Evolutionary conservation across 2,888 invertebrate species (phyloP).

Genomic region (Galerucella calmariensis): DNA sequence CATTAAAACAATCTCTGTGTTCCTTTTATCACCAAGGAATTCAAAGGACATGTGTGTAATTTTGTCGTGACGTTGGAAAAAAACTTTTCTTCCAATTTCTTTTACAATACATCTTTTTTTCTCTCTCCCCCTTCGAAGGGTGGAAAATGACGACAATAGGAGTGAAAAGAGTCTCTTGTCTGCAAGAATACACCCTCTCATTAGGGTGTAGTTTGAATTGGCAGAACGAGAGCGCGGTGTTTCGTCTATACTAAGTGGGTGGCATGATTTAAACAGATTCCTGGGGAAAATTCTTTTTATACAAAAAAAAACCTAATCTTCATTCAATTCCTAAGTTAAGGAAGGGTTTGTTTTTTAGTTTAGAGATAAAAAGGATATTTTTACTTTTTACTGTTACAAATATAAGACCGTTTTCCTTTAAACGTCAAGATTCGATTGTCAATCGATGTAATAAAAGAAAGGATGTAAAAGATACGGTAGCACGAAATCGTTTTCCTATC

Average conservation of each 20-base stretch:
- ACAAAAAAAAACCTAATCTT: neutral
- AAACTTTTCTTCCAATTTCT: conserved; percentile 8
- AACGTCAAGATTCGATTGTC: conserved; percentile 1
- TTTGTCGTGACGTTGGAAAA: neutral
- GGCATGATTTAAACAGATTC: neutral
- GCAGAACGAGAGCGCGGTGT: neutral
- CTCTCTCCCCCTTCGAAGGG: neutral
- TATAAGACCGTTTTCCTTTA: neutral
- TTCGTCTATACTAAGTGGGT: neutral
- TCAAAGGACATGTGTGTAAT: neutral
- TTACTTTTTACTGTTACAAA: no score
- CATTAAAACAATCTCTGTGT: no score
- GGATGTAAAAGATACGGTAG: conserved; percentile 1
- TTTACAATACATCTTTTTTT: neutral
- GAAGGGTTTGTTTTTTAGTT: no score
- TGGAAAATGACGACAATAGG: conserved; percentile 6
- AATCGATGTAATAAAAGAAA: neutral
- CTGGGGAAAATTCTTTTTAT: neutral
- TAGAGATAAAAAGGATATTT: no score
- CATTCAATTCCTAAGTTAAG: no score
- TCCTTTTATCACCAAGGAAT: neutral
- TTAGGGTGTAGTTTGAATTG: conserved; percentile 14
- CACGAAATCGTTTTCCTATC: conserved; percentile 14
- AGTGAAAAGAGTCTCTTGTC: conserved; percentile 12
- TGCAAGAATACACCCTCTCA: conserved; percentile 18